Percentiles rank a stretch among this genome's conserved stretches.
Conservation (phyloP, 2,888 invertebrate genomes). For the Drosophila silvestris region DNA sequence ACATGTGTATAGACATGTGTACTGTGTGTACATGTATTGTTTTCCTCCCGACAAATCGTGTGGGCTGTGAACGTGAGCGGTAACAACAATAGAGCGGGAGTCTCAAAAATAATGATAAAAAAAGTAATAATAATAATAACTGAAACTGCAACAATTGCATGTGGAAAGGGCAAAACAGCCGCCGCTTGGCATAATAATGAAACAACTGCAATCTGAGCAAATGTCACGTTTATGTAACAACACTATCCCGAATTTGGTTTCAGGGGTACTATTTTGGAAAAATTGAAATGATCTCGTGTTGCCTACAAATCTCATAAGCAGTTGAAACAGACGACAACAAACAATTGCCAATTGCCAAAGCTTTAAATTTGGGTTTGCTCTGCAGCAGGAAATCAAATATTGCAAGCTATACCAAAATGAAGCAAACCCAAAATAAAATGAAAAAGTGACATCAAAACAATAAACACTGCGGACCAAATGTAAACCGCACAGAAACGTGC, state of each 20-base stretch:
- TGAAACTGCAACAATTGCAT: slow-evolving; percentile 21
- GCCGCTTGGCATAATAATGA: slow-evolving; percentile 25
- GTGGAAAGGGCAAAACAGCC: slow-evolving; percentile 4
- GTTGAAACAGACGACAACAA: slow-evolving; percentile 27
- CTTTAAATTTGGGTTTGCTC: slow-evolving; percentile 35
- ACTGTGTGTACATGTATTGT: not conserved
- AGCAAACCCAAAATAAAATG: slow-evolving; percentile 52
- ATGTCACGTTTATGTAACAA: slow-evolving; percentile 70
- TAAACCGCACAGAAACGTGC: slow-evolving; percentile 64
- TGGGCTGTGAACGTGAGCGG: slow-evolving; percentile 49
- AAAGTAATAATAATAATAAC: slow-evolving; percentile 28
- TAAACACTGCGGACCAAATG: slow-evolving; percentile 57
- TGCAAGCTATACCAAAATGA: slow-evolving; percentile 45
- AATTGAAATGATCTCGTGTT: slow-evolving; percentile 39
- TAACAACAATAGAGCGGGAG: slow-evolving; percentile 20
- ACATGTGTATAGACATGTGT: slow-evolving; percentile 5
- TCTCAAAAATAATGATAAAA: slow-evolving; percentile 11
- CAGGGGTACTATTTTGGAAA: slow-evolving; percentile 20
- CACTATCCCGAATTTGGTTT: slow-evolving; percentile 27
- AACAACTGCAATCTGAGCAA: slow-evolving; percentile 53
- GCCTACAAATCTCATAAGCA: slow-evolving; percentile 41
- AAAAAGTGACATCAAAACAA: slow-evolving; percentile 57
- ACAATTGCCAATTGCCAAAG: slow-evolving; percentile 45
- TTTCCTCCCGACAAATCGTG: slow-evolving; percentile 21
- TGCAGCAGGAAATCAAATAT: slow-evolving; percentile 61